A percentile compares a stretch with the other conserved stretches of the same genome.
Conservation (phyloP, 2,113 vertebrate genomes). For the Loxodonta africana region DNA sequence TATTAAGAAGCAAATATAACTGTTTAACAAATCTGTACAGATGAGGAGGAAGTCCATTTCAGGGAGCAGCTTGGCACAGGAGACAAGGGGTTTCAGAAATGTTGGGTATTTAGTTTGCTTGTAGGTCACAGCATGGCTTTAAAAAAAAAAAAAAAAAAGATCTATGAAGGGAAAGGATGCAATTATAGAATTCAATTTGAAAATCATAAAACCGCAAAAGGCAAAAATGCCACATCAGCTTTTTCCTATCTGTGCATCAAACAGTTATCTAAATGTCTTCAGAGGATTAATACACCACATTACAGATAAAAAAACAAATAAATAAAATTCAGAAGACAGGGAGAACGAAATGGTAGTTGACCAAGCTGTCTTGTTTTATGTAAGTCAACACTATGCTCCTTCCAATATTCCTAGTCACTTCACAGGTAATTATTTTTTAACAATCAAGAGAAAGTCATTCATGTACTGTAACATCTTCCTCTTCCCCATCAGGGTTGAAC, state of each 20-base stretch:
- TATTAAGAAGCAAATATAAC: constrained; percentile 83
- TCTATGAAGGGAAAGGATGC: constrained; percentile 84
- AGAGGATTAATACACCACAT: constrained; percentile 81
- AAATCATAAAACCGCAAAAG: constrained; percentile 87
- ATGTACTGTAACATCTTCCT: constrained; percentile 91
- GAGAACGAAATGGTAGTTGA: constrained; percentile 85
- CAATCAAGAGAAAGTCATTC: constrained; percentile 90
- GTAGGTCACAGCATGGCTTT: constrained; percentile 84
- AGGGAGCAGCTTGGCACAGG: constrained; percentile 86
- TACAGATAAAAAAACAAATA: constrained; percentile 80
- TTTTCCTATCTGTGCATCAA: constrained; percentile 83
- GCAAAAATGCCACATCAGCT: constrained; percentile 84
- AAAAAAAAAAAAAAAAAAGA: constrained; percentile 76
- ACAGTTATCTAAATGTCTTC: constrained; percentile 79
- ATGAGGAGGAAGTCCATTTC: constrained; percentile 83
- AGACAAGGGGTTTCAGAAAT: constrained; percentile 84
- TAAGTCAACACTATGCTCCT: constrained; percentile 80
- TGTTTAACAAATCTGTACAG: constrained; percentile 86
- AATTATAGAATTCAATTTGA: constrained; percentile 82
- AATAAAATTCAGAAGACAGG: constrained; percentile 84
- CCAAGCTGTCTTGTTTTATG: constrained; percentile 82
- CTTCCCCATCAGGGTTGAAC: constrained; percentile 94
- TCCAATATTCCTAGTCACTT: constrained; percentile 84
- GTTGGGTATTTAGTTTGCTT: constrained; percentile 85
- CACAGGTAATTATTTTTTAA: constrained; percentile 77